Percentiles rank a stretch among this genome's conserved stretches.
These are phyloP conservation scores for Anolis carolinensis DNA, from an alignment of 2,113 vertebrate species.

Conservation along the genomic window DNA sequence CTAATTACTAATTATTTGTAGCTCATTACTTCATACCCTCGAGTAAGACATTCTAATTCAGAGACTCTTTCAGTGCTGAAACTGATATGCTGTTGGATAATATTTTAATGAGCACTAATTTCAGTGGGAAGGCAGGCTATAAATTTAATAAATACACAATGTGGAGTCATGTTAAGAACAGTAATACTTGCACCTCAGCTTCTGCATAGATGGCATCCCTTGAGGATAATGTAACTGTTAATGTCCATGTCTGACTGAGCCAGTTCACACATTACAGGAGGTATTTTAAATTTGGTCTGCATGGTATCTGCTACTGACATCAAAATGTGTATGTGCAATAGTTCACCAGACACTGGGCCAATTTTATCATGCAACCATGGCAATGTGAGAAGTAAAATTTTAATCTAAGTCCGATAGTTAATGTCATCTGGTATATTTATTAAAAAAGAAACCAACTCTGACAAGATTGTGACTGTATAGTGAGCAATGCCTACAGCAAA, in stretches of 20 bases:
- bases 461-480: neutral
- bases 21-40: too few species aligned
- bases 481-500: conserved; percentile 7
- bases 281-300: neutral
- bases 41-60: too few species aligned
- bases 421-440: neutral
- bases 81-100: too few species aligned
- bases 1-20: too few species aligned
- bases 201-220: too few species aligned
- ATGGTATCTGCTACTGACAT: neutral
- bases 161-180: neutral
- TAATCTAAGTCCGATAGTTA: conserved; percentile 5
- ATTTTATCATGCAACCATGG: neutral
- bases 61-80: too few species aligned
- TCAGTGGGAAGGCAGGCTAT: too few species aligned
- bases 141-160: too few species aligned
- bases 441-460: neutral
- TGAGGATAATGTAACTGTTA: neutral
- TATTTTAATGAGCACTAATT: too few species aligned
- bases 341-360: neutral
- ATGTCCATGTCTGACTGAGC: neutral
- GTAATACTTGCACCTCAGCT: neutral
- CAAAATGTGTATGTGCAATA: neutral
- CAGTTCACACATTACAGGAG: neutral
- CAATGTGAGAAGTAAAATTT: neutral